Conservation (phyloP, 1,140 invertebrate genomes). For the Ooceraea biroi region DNA sequence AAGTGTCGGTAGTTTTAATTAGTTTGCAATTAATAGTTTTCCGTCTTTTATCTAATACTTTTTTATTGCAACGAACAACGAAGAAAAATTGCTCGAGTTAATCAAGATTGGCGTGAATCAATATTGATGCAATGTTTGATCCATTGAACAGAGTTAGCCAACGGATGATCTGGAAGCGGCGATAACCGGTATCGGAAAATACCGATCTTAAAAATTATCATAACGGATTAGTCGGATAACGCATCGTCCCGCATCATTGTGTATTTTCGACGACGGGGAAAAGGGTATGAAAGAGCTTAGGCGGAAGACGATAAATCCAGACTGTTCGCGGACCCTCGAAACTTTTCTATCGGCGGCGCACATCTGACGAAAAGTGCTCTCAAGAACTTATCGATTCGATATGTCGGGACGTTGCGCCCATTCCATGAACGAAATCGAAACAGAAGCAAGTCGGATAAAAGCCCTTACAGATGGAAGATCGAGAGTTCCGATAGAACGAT, state of each 20-base stretch:
- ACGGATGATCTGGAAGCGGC: conserved; percentile 1
- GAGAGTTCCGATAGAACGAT: conserved; percentile 23
- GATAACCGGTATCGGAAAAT: neutral
- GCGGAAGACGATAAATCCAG: conserved; percentile 56
- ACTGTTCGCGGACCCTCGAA: conserved; percentile 54
- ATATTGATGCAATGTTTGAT: neutral
- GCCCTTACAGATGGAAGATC: conserved; percentile 17
- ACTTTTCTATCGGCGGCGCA: conserved; percentile 52
- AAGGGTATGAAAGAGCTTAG: conserved; percentile 4
- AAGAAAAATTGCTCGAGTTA: neutral
- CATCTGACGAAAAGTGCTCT: conserved; percentile 47
- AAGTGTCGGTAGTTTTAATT: neutral
- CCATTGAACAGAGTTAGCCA: no score
- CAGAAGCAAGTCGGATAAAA: conserved; percentile 47
- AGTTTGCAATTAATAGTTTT: neutral
- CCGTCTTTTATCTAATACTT: no score
- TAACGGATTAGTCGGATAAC: conserved; percentile 10
- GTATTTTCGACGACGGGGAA: conserved; percentile 26
- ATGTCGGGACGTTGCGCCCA: conserved; percentile 17
- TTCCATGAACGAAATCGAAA: conserved; percentile 47
- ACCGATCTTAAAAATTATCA: conserved; percentile 29
- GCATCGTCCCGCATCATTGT: neutral
- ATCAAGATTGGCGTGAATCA: neutral
- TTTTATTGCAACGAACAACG: neutral
- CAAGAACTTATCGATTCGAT: conserved; percentile 58